A percentile compares a stretch with the other conserved stretches of the same genome.
These are phyloP conservation scores for Papilio xuthus DNA, from an alignment of 1,140 invertebrate genomes.

Conservation along the genomic window DNA sequence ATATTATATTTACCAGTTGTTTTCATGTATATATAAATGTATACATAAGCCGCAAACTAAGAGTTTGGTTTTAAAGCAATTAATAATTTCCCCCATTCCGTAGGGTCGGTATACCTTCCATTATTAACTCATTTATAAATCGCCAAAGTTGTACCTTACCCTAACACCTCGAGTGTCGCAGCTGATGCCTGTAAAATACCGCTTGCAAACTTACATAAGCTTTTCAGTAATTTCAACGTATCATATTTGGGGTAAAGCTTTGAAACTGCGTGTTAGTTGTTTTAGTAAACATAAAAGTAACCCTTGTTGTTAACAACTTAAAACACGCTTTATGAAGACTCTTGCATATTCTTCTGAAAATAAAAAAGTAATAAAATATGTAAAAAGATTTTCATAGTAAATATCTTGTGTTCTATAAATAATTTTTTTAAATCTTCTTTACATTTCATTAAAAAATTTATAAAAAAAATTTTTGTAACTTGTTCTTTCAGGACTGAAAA, in stretches of 20 bases:
- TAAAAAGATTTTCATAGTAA: neutral
- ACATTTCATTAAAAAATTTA: neutral
- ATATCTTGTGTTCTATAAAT: neutral
- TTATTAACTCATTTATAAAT: constrained; percentile 22
- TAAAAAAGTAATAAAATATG: too few species aligned
- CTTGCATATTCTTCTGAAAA: too few species aligned
- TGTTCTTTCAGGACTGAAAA: constrained; percentile 12
- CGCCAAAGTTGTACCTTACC: constrained; percentile 17
- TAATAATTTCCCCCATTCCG: constrained; percentile 3
- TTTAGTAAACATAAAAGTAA: neutral
- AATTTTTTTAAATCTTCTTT: neutral
- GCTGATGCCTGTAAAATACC: constrained; percentile 23
- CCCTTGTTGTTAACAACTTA: neutral
- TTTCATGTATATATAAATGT: neutral
- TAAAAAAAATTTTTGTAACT: neutral
- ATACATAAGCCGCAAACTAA: neutral
- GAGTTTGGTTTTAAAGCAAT: constrained; percentile 11
- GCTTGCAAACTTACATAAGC: constrained; percentile 6
- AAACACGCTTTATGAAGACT: too few species aligned
- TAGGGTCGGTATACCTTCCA: constrained; percentile 2
- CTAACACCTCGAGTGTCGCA: constrained; percentile 25
- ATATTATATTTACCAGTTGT: neutral
- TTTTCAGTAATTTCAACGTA: neutral
- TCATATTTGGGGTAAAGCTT: neutral
- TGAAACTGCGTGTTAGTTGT: neutral